phyloP scores from a whole-genome alignment of 2,113 vertebrate species.

The Microcebus tavaratra region DNA sequence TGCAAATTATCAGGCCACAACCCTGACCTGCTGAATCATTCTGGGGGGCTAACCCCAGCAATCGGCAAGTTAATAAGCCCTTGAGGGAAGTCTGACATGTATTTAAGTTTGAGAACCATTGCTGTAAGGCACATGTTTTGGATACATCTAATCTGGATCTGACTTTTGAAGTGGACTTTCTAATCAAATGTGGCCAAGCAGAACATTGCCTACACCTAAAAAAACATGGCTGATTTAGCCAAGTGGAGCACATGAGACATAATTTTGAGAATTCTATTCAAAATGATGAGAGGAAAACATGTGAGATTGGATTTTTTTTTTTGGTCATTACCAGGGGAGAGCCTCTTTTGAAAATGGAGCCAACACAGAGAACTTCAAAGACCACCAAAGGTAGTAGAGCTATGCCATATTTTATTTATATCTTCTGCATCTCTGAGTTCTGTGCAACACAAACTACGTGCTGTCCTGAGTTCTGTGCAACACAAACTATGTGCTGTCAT shows the following conservation, averaged over 20 bases:
- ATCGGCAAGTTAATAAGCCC: not conserved
- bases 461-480: not conserved
- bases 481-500: not conserved
- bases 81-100: not conserved
- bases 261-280: not conserved
- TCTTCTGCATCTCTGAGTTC: not conserved
- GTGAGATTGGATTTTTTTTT: not conserved
- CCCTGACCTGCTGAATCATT: not conserved
- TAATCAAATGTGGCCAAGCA: not conserved
- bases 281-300: not conserved
- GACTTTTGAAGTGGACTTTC: not conserved
- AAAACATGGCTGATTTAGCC: not conserved
- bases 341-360: not conserved
- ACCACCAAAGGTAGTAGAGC: not conserved
- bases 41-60: rapidly evolving
- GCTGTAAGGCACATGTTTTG: not conserved
- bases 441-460: not conserved
- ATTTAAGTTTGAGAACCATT: not conserved
- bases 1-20: not conserved
- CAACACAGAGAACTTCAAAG: not conserved
- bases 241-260: not conserved
- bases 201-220: not conserved
- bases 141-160: not conserved
- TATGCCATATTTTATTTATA: not conserved
- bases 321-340: not conserved